Percentiles rank a stretch among this genome's conserved stretches.
phyloP scores from a whole-genome alignment of 2,888 invertebrate species.

The Apeira syringaria region DNA sequence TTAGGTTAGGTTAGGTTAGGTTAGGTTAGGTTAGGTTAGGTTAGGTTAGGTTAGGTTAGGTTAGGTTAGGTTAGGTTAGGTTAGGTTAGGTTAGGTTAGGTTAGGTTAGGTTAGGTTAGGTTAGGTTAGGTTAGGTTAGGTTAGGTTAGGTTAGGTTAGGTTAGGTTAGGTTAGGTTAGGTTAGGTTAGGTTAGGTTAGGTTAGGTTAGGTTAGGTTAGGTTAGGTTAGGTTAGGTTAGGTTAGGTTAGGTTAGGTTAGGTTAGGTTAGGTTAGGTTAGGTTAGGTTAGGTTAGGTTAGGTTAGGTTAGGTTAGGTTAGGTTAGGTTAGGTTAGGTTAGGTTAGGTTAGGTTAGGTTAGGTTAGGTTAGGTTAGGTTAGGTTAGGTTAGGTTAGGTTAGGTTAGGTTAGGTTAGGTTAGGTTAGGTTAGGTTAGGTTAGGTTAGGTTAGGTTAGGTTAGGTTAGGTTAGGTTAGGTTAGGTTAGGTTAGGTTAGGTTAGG shows the following conservation, averaged over 20 bases:
- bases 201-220: no score
- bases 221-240: no score
- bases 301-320: constrained; percentile 1
- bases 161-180: no score
- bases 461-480: constrained; percentile 1
- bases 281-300: constrained; percentile 1
- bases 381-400: constrained; percentile 2
- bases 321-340: constrained; percentile 22
- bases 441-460: constrained; percentile 1
- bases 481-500: constrained; percentile 1
- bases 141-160: no score
- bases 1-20: no score
- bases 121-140: no score
- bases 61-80: no score
- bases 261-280: constrained; percentile 1
- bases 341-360: constrained; percentile 28
- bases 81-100: no score
- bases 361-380: constrained; percentile 2
- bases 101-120: no score
- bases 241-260: constrained; percentile 1
- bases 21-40: no score
- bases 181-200: no score
- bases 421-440: constrained; percentile 4
- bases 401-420: constrained; percentile 4
- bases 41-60: no score